Percentiles rank a stretch among this genome's conserved stretches.
Evolutionary conservation across 2,888 invertebrate species (phyloP).

Genomic region (Microplitis manilae): DNA sequence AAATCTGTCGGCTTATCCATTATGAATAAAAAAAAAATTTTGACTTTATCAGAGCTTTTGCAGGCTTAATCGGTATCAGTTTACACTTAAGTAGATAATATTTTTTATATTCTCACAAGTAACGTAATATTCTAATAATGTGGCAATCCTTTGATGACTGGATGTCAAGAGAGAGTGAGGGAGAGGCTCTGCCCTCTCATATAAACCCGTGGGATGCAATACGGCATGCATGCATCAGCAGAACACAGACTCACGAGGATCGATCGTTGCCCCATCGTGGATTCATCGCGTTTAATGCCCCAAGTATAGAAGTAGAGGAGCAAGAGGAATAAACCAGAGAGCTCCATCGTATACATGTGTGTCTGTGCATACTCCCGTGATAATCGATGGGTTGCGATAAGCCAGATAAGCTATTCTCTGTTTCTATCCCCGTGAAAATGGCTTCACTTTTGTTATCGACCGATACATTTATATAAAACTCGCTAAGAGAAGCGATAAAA

Average conservation of each 20-base stretch:
- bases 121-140: not conserved
- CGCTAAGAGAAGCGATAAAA: not conserved
- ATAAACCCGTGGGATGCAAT: not conserved
- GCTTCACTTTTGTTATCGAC: conserved; percentile 29
- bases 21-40: not conserved
- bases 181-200: conserved; percentile 2
- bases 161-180: conserved; percentile 12
- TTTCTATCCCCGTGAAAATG: conserved; percentile 22
- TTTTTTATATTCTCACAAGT: not conserved
- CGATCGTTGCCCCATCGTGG: conserved; percentile 42
- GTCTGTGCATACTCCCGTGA: conserved; percentile 43
- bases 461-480: conserved; percentile 10
- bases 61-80: conserved; percentile 5
- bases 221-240: conserved; percentile 27
- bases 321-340: conserved; percentile 31
- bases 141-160: conserved; percentile 32
- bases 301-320: conserved; percentile 34
- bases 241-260: conserved; percentile 22
- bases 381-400: conserved; percentile 53
- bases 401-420: conserved; percentile 46
- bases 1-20: conserved; percentile 1
- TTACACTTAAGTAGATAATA: conserved; percentile 6
- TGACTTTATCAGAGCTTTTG: not conserved
- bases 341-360: conserved; percentile 36
- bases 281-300: conserved; percentile 60